These are phyloP conservation scores for Sebastes diploproa DNA, from an alignment of 2,797 vertebrate species.

Conservation along the genomic window DNA sequence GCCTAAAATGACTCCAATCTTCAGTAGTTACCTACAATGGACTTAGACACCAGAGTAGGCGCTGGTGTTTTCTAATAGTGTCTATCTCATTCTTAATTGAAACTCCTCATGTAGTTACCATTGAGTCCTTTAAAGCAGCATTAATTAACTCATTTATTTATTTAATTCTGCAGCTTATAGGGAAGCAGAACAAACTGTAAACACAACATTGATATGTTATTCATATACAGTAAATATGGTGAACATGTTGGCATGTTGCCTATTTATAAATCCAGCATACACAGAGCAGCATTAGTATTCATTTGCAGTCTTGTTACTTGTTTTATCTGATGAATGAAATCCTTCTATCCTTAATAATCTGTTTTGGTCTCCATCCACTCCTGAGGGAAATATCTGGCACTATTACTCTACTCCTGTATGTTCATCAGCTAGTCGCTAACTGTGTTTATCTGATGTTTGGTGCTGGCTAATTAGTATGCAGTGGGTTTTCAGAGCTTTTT, in stretches of 20 bases:
- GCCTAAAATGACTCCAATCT: neutral
- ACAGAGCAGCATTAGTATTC: neutral
- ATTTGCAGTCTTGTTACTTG: neutral
- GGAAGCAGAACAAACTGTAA: neutral
- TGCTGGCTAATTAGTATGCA: neutral
- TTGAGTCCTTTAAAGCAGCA: neutral
- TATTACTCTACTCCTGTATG: neutral
- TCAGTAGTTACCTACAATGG: conserved; percentile 9
- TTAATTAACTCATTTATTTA: neutral
- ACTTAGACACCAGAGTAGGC: neutral
- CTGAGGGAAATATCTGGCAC: neutral
- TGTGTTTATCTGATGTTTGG: neutral
- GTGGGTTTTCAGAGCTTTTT: neutral
- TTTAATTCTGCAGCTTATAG: neutral
- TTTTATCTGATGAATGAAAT: neutral
- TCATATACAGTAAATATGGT: neutral
- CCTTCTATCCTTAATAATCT: neutral
- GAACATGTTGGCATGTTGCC: neutral
- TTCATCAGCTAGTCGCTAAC: neutral
- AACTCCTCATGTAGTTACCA: neutral
- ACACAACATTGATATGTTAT: neutral
- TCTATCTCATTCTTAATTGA: conserved; percentile 4
- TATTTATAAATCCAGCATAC: neutral
- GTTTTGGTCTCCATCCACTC: neutral
- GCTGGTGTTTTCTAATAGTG: neutral